phyloP scores from a whole-genome alignment of 92 coral and sea anemone species.

The Porites cylindrica region DNA sequence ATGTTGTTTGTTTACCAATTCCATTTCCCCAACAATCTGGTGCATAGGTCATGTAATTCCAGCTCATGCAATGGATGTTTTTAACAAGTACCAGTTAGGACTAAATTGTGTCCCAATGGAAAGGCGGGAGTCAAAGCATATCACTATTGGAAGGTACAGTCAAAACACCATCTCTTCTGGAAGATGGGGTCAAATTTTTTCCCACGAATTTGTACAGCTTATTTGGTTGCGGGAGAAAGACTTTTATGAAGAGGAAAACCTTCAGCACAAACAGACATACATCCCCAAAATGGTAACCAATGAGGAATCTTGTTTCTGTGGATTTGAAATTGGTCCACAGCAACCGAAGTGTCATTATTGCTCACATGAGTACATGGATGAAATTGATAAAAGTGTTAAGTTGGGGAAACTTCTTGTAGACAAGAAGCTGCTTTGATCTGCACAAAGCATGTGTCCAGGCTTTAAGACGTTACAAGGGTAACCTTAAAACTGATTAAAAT shows the following conservation, averaged over 20 bases:
- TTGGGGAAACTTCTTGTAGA: conserved; percentile 69
- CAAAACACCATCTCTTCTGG: conserved; percentile 63
- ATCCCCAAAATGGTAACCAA: conserved; percentile 74
- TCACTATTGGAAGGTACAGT: not conserved
- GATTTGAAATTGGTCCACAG: conserved; percentile 54
- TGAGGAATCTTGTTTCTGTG: conserved; percentile 80
- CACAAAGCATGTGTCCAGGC: no score
- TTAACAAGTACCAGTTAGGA: conserved; percentile 45
- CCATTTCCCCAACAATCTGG: conserved; percentile 74
- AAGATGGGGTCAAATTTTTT: conserved; percentile 74
- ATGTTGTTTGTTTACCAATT: conserved; percentile 54
- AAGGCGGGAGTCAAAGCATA: no score
- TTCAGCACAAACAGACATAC: conserved; percentile 71
- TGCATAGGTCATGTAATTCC: conserved; percentile 74
- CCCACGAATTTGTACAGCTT: conserved; percentile 71
- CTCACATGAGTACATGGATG: conserved; percentile 44
- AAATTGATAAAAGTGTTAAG: not conserved
- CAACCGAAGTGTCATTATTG: conserved; percentile 67
- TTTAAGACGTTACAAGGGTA: no score
- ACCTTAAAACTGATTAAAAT: no score
- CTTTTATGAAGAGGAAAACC: conserved; percentile 51
- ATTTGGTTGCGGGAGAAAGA: conserved; percentile 71
- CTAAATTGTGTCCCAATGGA: no score
- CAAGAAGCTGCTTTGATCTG: conserved; percentile 12
- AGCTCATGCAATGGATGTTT: conserved; percentile 74